Conservation (phyloP, 2,888 invertebrate genomes). For the Heliconius aoede region DNA sequence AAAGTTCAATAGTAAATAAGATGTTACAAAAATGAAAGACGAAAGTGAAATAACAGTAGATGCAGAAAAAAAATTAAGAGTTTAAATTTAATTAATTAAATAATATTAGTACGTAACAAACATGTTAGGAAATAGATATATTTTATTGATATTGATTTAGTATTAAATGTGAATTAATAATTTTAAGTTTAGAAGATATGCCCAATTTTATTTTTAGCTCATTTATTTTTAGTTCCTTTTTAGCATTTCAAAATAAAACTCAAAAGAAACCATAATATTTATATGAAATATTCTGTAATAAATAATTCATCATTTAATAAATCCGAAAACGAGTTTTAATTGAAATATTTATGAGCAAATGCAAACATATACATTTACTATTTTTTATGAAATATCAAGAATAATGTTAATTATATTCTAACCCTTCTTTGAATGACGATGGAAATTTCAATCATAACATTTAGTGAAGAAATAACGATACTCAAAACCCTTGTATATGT, state of each 20-base stretch:
- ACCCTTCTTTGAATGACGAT: no score
- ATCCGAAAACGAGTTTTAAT: no score
- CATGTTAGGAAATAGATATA: constrained; percentile 24
- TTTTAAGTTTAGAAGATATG: background rate
- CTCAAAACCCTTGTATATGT: no score
- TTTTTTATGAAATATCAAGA: background rate
- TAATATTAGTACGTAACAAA: constrained; percentile 36
- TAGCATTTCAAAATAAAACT: background rate
- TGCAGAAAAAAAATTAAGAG: constrained; percentile 49
- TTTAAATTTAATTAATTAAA: constrained; percentile 29
- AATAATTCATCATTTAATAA: no score
- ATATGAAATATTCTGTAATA: no score
- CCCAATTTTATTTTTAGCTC: background rate
- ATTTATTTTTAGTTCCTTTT: background rate
- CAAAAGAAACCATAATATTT: background rate
- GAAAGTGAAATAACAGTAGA: constrained; percentile 78
- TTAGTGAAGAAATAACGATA: no score
- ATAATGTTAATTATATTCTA: background rate
- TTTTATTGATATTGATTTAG: constrained; percentile 9
- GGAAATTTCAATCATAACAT: no score
- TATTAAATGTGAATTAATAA: background rate
- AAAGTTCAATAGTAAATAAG: constrained; percentile 47
- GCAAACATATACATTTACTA: no score
- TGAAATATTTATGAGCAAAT: no score
- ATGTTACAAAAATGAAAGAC: constrained; percentile 71